phyloP scores from a whole-genome alignment of 2,113 vertebrate species.

The Megatriorchis doriae region DNA sequence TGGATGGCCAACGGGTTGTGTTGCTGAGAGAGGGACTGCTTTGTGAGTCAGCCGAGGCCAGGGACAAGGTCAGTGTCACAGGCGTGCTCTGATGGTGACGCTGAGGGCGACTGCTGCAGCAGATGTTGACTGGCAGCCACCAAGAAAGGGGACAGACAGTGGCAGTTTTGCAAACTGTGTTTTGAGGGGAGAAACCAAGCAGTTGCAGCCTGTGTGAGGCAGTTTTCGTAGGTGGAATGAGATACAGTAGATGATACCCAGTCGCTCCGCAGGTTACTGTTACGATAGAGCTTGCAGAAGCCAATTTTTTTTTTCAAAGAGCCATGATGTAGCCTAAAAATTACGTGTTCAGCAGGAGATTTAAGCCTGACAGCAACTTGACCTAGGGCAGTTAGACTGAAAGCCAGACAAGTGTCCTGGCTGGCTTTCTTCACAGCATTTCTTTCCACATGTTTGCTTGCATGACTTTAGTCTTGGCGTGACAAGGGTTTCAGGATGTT shows the following conservation, averaged over 20 bases:
- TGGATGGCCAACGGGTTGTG: not conserved
- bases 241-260: not conserved
- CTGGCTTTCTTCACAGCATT: not conserved
- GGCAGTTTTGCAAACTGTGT: not conserved
- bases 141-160: not conserved
- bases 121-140: not conserved
- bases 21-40: not conserved
- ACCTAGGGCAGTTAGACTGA: not conserved
- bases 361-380: not conserved
- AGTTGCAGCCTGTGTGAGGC: not conserved
- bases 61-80: not conserved
- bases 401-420: not conserved
- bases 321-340: not conserved
- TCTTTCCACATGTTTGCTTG: not conserved
- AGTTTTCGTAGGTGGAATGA: not conserved
- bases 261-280: not conserved
- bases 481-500: not conserved
- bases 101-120: not conserved
- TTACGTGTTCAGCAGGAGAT: not conserved
- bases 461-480: not conserved
- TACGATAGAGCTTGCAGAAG: not conserved
- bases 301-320: not conserved
- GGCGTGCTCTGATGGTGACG: rapidly evolving
- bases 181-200: not conserved
- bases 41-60: not conserved